Base-by-base conservation (phyloP, 2,113 vertebrate genomes). In the Ellobius talpinus region DNA sequence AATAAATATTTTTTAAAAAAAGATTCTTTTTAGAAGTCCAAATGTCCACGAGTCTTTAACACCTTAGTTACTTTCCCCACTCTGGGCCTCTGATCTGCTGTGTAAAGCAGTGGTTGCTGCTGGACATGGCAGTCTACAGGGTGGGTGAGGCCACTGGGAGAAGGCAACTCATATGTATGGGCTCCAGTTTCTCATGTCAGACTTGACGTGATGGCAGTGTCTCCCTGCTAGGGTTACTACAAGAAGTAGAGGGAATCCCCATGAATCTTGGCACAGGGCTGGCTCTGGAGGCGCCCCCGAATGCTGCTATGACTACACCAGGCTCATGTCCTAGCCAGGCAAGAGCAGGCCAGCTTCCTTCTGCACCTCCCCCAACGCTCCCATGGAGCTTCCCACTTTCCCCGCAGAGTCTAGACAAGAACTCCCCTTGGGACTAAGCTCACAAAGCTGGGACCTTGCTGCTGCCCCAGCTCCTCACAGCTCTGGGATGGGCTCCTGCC, bases 181-280 rank as follows among this genome's bases (percentile, higher is more conserved):
- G 74, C 81, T 77, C 93, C 58, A 23, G 89, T 90, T 65, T 73
- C 89, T 79, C 3, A 19, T 31, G 50, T 39, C 33, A 9, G 86
- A 16, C 26, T 3, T 3, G 65, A 14, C 7, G 2, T 24, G 17
- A 31, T 16, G 66, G 33, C 0, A 0, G 3, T 17, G 7, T 82
- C 72, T 81, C 39, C 50, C 86, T n/a, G 0, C 3, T 24, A 52
- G 73, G 66, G 55, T 65, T 21, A 2, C 78, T 9, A 0, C 1
- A 58, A 58, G 86, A 36, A 36, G 26, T 47, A 12, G 31, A 39
- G 9, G 14, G 55, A 33, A 33, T 0, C 7, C 31, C 14, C 74
- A 2, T 1, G 0, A 50, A 2, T 24, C 50, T 45, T 26, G 3
- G 11, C 39, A 10, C 26, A 1, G 36, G 70, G 45, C 63, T 47